Conservation (phyloP, 2,888 invertebrate species). For the Ecliptopera silaceata region DNA sequence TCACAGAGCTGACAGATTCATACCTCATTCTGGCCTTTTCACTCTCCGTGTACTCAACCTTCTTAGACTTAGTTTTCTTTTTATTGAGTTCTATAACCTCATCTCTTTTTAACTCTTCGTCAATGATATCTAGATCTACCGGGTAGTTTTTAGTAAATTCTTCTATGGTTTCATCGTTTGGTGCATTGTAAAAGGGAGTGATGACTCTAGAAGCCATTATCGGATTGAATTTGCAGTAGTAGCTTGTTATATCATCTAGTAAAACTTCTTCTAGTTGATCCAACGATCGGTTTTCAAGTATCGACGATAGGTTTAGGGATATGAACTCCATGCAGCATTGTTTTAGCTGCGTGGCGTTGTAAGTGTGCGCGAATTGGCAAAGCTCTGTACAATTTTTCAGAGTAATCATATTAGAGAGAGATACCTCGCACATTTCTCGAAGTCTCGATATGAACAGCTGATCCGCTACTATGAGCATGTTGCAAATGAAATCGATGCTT, state of each 20-base stretch:
- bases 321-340: slow-evolving; percentile 90
- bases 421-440: slow-evolving; percentile 87
- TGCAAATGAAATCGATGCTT: slow-evolving; percentile 88
- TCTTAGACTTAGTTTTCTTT: slow-evolving; percentile 71
- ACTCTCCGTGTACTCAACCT: slow-evolving; percentile 72
- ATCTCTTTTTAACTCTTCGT: slow-evolving; percentile 78
- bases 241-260: slow-evolving; percentile 85
- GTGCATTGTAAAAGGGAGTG: slow-evolving; percentile 86
- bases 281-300: slow-evolving; percentile 87
- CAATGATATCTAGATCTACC: slow-evolving; percentile 72
- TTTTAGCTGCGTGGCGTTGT: slow-evolving; percentile 89
- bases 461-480: slow-evolving; percentile 90
- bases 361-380: slow-evolving; percentile 88
- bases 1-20: slow-evolving; percentile 71
- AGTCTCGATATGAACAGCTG: slow-evolving; percentile 89
- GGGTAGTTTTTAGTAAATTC: slow-evolving; percentile 67
- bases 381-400: slow-evolving; percentile 90
- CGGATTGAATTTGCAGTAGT: slow-evolving; percentile 85
- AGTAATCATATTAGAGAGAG: slow-evolving; percentile 85
- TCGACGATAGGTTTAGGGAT: slow-evolving; percentile 87
- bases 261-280: slow-evolving; percentile 85
- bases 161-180: slow-evolving; percentile 81
- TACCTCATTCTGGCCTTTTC: slow-evolving; percentile 72
- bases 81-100: slow-evolving; percentile 58
- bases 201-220: slow-evolving; percentile 85